Conservation (phyloP, 2,113 vertebrate genomes). For the Pseudonaja textilis region DNA sequence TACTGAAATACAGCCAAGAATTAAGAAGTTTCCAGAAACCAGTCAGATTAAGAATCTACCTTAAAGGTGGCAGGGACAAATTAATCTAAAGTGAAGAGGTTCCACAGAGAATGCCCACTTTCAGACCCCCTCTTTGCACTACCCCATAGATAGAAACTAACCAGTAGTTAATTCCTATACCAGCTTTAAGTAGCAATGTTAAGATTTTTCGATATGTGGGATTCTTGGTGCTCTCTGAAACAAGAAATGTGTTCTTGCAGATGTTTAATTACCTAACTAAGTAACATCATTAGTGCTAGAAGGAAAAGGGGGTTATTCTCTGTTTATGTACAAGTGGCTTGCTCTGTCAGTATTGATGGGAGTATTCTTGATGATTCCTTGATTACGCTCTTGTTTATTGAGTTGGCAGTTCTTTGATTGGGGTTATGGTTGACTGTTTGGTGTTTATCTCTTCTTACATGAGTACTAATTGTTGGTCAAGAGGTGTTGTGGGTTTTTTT, state of each 20-base stretch:
- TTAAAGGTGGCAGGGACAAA: not conserved
- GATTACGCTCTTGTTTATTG: not conserved
- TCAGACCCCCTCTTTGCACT: not conserved
- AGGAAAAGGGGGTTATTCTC: not conserved
- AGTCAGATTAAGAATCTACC: not conserved
- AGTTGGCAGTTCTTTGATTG: not conserved
- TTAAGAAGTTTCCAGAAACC: not conserved
- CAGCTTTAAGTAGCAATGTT: not conserved
- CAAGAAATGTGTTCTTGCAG: not conserved
- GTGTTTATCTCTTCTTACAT: not conserved
- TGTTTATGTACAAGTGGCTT: not conserved
- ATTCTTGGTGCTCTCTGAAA: not conserved
- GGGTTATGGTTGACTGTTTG: not conserved
- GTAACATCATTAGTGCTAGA: not conserved
- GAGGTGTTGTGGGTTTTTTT: not conserved
- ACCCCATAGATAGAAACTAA: not conserved
- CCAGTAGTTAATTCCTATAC: not conserved
- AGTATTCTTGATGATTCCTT: not conserved
- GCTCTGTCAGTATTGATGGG: not conserved
- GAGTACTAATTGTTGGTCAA: not conserved
- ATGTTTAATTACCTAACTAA: not conserved
- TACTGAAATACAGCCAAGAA: not conserved
- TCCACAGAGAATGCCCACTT: not conserved
- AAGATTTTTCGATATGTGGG: not conserved
- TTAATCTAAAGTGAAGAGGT: not conserved